These are phyloP conservation scores for Platynereis dumerilii DNA, from an alignment of 2,888 invertebrate species.

Conservation along the genomic window DNA sequence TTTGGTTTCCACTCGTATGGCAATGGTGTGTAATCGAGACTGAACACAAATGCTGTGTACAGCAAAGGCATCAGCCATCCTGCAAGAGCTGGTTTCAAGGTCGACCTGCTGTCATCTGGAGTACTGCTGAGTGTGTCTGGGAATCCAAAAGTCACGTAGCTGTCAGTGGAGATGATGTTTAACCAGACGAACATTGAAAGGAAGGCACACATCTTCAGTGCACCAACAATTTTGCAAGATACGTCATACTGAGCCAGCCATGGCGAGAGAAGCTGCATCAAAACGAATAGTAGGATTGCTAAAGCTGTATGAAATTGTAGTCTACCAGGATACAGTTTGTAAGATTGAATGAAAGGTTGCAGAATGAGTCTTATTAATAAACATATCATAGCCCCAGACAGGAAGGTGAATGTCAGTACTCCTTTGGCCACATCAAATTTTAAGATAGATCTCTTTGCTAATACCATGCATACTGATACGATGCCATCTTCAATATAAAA, in stretches of 20 bases:
- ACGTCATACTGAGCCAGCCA: neutral
- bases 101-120: neutral
- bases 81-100: neutral
- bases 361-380: neutral
- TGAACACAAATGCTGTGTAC: neutral
- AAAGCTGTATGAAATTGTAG: neutral
- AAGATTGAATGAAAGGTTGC: neutral
- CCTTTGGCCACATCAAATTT: neutral
- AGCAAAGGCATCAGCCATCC: conserved; percentile 3
- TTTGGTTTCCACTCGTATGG: neutral
- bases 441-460: too few species aligned
- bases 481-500: too few species aligned
- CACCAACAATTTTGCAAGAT: neutral
- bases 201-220: neutral
- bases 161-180: neutral
- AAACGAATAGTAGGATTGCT: neutral
- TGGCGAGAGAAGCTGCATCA: neutral
- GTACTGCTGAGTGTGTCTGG: neutral
- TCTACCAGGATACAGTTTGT: neutral
- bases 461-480: too few species aligned
- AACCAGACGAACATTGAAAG: neutral
- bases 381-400: neutral
- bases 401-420: neutral
- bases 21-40: neutral
- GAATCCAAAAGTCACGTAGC: neutral